Conservation (phyloP, 2,113 vertebrate genomes). For the Alaudala cheleensis region DNA sequence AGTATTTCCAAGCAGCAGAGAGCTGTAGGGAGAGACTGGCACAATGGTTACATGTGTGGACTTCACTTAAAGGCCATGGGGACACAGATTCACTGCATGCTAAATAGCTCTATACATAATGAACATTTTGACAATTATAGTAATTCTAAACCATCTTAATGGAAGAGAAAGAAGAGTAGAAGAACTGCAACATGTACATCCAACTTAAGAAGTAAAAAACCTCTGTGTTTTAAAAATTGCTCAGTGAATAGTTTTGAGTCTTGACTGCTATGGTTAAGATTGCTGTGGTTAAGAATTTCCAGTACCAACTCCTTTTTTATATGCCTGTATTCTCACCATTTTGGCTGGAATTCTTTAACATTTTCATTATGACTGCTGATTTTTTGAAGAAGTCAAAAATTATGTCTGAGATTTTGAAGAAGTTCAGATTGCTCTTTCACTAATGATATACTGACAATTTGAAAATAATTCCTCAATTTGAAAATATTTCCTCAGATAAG, state of each 20-base stretch:
- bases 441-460: neutral
- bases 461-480: neutral
- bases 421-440: neutral
- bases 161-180: neutral
- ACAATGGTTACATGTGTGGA: accelerated
- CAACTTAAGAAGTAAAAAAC: neutral
- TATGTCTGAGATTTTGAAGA: neutral
- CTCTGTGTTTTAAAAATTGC: neutral
- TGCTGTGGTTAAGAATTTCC: neutral
- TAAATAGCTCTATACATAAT: neutral
- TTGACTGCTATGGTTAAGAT: neutral
- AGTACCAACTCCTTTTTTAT: neutral
- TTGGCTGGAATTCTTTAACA: neutral
- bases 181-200: neutral
- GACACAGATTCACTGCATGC: neutral
- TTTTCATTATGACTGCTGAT: neutral
- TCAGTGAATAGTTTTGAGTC: neutral
- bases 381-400: no score
- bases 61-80: neutral
- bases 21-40: neutral
- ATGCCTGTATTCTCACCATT: neutral
- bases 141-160: neutral
- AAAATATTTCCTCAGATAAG: neutral
- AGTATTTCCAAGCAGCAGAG: neutral
- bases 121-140: neutral